Conservation (phyloP, 2,888 invertebrate genomes). For the Cistogaster globosa region DNA sequence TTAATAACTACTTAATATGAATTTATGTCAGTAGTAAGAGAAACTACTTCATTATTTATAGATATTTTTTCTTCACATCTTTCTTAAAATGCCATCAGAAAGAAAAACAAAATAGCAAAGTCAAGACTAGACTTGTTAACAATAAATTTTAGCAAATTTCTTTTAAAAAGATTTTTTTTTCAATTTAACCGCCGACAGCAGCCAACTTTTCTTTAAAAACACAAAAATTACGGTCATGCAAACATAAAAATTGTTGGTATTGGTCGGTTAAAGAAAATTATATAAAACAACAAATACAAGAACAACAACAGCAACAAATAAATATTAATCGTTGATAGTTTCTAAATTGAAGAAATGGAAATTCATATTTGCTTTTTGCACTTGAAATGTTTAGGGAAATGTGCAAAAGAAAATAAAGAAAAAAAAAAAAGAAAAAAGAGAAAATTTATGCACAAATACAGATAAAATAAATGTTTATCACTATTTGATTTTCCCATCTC, state of each 20-base stretch:
- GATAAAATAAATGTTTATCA: neutral
- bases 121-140: conserved; percentile 51
- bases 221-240: conserved; percentile 60
- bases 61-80: neutral
- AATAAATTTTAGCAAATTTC: conserved; percentile 50
- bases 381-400: conserved; percentile 59
- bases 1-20: conserved; percentile 5
- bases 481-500: conserved; percentile 50
- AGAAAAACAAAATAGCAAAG: neutral
- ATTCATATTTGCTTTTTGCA: conserved; percentile 17
- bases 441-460: conserved; percentile 57
- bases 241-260: conserved; percentile 32
- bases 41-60: conserved; percentile 1
- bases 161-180: conserved; percentile 10
- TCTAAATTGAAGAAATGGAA: conserved; percentile 43
- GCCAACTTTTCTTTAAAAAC: conserved; percentile 54
- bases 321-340: conserved; percentile 52
- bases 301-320: conserved; percentile 52
- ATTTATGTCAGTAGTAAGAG: conserved; percentile 53
- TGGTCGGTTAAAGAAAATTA: conserved; percentile 34
- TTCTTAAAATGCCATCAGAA: neutral
- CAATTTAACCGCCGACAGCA: conserved; percentile 50
- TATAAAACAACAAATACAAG: conserved; percentile 14
- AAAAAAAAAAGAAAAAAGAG: conserved; percentile 61
- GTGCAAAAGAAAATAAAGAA: conserved; percentile 29